phyloP scores from a whole-genome alignment of 2,113 vertebrate species.

The Stegostoma tigrinum region DNA sequence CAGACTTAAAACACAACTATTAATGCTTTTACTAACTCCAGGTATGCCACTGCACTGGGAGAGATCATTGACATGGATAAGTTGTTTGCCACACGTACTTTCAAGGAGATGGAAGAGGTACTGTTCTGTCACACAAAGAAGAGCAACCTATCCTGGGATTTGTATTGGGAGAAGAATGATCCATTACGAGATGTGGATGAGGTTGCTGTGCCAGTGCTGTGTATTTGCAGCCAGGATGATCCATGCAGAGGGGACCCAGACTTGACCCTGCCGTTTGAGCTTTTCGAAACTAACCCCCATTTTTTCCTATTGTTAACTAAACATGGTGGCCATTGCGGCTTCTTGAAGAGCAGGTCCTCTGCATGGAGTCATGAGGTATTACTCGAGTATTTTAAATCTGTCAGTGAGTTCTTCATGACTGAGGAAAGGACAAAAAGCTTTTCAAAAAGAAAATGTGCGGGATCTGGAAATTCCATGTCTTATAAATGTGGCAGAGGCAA shows the following conservation, averaged over 20 bases:
- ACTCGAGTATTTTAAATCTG: constrained; percentile 66
- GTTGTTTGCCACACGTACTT: constrained; percentile 58
- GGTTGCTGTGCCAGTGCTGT: constrained; percentile 67
- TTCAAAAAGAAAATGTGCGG: constrained; percentile 47
- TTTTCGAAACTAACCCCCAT: constrained; percentile 71
- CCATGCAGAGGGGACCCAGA: constrained; percentile 57
- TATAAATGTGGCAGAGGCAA: constrained; percentile 55
- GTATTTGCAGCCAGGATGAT: constrained; percentile 62
- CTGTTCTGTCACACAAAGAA: constrained; percentile 57
- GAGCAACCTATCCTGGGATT: constrained; percentile 53
- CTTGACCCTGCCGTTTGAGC: constrained; percentile 60
- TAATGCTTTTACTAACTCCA: constrained; percentile 39
- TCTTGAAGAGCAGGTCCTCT: constrained; percentile 48
- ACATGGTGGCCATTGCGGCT: constrained; percentile 64
- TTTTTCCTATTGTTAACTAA: constrained; percentile 66
- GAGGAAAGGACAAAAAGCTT: constrained; percentile 62
- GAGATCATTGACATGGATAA: constrained; percentile 53
- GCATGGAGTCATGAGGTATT: constrained; percentile 64
- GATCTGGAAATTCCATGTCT: constrained; percentile 46
- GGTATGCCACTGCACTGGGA: constrained; percentile 62
- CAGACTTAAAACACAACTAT: background rate
- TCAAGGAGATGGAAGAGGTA: constrained; percentile 60
- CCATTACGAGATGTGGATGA: constrained; percentile 69
- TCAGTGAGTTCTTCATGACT: constrained; percentile 63
- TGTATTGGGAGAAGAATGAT: constrained; percentile 70